These are phyloP conservation scores for Melanotaenia parkinsoni DNA, from an alignment of 2,797 vertebrate genomes.

Conservation along the genomic window DNA sequence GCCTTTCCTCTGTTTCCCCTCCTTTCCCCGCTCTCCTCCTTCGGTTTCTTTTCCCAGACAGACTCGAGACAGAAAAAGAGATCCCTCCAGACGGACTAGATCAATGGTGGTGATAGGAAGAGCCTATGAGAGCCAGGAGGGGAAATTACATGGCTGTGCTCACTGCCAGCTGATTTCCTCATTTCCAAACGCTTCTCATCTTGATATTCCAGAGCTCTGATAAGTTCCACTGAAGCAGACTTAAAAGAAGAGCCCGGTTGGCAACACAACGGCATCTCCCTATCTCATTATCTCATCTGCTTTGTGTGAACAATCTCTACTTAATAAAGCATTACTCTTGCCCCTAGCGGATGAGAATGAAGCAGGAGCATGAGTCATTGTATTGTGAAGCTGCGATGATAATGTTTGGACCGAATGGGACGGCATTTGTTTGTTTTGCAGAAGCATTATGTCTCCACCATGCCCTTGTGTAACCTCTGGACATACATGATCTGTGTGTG, in stretches of 20 bases:
- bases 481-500: conserved; percentile 27
- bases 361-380: conserved; percentile 12
- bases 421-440: conserved; percentile 5
- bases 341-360: conserved; percentile 22
- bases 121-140: conserved; percentile 61
- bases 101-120: conserved; percentile 73
- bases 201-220: conserved; percentile 67
- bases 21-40: conserved; percentile 29
- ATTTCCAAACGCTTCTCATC: conserved; percentile 64
- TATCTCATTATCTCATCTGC: conserved; percentile 31
- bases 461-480: conserved; percentile 70
- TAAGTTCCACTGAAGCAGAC: conserved; percentile 58
- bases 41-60: conserved; percentile 68
- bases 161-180: conserved; percentile 57
- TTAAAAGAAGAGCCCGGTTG: conserved; percentile 55
- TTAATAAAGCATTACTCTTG: conserved; percentile 46
- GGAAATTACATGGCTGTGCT: conserved; percentile 73
- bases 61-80: conserved; percentile 56
- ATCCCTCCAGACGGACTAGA: conserved; percentile 65
- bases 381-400: conserved; percentile 13
- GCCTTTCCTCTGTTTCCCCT: neutral
- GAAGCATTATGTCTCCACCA: conserved; percentile 14
- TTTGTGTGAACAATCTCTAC: conserved; percentile 49
- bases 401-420: conserved; percentile 10
- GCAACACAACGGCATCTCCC: conserved; percentile 22